A percentile compares a stretch with the other conserved stretches of the same genome.
These are phyloP conservation scores for Pampus argenteus DNA, from an alignment of 2,797 vertebrate species.

Conservation along the genomic window DNA sequence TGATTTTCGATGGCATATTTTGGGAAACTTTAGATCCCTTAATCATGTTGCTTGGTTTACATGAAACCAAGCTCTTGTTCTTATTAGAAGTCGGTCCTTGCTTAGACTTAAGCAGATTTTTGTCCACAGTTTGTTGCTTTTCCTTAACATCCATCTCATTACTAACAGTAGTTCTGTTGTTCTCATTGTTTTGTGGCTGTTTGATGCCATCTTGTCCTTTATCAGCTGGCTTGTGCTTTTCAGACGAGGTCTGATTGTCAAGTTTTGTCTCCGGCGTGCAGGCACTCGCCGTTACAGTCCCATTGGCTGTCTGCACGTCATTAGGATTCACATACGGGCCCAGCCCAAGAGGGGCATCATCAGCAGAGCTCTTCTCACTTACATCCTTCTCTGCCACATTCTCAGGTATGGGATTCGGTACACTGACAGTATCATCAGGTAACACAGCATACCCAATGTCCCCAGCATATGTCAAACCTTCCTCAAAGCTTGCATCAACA, in stretches of 20 bases:
- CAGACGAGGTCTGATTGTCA: conserved; percentile 62
- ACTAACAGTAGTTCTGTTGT: conserved; percentile 48
- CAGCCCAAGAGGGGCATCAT: conserved; percentile 72
- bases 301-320: conserved; percentile 85
- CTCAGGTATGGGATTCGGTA: conserved; percentile 58
- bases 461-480: conserved; percentile 55
- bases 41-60: conserved; percentile 58
- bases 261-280: conserved; percentile 62
- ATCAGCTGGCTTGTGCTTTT: conserved; percentile 43
- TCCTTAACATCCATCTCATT: conserved; percentile 60
- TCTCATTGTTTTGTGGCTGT: conserved; percentile 57
- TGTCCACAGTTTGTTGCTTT: conserved; percentile 59
- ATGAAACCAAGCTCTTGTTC: conserved; percentile 70
- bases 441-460: conserved; percentile 61
- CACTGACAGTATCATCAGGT: conserved; percentile 56
- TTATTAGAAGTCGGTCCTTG: conserved; percentile 62
- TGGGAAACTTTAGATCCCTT: conserved; percentile 71
- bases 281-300: conserved; percentile 45
- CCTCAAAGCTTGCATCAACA: conserved; percentile 59
- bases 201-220: conserved; percentile 39
- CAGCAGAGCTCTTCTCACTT: conserved; percentile 49
- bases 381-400: conserved; percentile 48
- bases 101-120: conserved; percentile 76
- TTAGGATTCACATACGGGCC: conserved; percentile 87
- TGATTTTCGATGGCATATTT: conserved; percentile 73